These are phyloP conservation scores for Picus viridis DNA, from an alignment of 2,797 vertebrate species.

Conservation along the genomic window DNA sequence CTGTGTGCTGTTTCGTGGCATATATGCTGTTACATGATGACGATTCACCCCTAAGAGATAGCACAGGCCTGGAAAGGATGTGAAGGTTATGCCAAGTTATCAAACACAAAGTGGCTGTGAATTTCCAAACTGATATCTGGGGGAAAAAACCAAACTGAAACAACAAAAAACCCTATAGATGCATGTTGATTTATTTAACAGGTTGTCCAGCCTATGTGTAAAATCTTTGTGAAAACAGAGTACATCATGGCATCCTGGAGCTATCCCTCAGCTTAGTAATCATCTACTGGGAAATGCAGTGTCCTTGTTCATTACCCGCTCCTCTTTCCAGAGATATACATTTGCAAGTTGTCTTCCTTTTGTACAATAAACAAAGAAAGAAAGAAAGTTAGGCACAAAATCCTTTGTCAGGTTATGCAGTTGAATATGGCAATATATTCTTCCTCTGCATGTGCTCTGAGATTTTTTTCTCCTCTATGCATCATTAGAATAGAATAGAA, in stretches of 20 bases:
- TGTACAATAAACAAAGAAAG: neutral
- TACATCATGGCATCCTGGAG: slow-evolving; percentile 54
- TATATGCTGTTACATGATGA: neutral
- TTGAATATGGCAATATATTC: neutral
- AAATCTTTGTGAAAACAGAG: slow-evolving; percentile 74
- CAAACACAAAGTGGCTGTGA: slow-evolving; percentile 33
- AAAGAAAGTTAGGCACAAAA: neutral
- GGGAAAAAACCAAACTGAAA: neutral
- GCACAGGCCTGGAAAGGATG: slow-evolving; percentile 19
- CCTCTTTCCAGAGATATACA: slow-evolving; percentile 40
- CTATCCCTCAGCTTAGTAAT: slow-evolving; percentile 46
- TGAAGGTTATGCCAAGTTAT: slow-evolving; percentile 41
- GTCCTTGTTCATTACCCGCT: slow-evolving; percentile 55
- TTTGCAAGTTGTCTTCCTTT: slow-evolving; percentile 63
- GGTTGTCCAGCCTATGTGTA: slow-evolving; percentile 60
- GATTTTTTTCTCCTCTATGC: neutral
- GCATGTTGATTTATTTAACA: slow-evolving; percentile 67
- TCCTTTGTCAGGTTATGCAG: neutral
- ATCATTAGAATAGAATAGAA: neutral
- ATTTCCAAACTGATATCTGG: slow-evolving; percentile 29
- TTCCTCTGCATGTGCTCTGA: neutral
- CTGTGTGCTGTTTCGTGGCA: neutral
- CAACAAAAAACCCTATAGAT: neutral
- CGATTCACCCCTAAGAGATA: neutral
- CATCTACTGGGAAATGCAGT: slow-evolving; percentile 61